Evolutionary conservation across 53 echinoderm and acorn worm genomes (phyloP).

Genomic region (Henricia sp.): DNA sequence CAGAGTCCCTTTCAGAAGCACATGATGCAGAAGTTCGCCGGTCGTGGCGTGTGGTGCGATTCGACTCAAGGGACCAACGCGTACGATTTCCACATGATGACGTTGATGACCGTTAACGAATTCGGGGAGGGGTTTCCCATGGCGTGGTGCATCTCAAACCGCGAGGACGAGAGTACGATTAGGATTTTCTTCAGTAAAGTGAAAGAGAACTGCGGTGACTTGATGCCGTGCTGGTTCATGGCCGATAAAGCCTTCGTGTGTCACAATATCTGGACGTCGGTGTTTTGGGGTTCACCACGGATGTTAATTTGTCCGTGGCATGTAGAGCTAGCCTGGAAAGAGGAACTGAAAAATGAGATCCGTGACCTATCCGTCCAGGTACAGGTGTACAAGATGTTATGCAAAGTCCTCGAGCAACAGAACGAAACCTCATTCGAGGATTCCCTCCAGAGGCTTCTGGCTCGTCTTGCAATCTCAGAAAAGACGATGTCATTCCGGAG

Average conservation of each 20-base stretch:
- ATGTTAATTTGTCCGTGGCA: slow-evolving; percentile 56
- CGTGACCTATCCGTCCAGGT: slow-evolving; percentile 45
- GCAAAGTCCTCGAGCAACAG: slow-evolving; percentile 44
- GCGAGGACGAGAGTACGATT: slow-evolving; percentile 11
- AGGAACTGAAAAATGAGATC: slow-evolving; percentile 54
- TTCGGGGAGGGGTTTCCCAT: slow-evolving; percentile 39
- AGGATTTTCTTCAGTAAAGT: slow-evolving; percentile 46
- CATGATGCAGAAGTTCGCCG: slow-evolving; percentile 48
- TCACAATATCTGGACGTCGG: slow-evolving; percentile 44
- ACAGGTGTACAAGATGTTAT: slow-evolving; percentile 48
- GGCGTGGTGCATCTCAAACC: slow-evolving; percentile 56
- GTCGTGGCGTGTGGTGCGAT: slow-evolving; percentile 52
- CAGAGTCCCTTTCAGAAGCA: slow-evolving; percentile 54
- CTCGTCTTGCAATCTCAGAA: slow-evolving; percentile 47
- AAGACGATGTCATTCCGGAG: slow-evolving; percentile 39
- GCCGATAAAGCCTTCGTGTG: slow-evolving; percentile 19
- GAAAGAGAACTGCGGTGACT: slow-evolving; percentile 43
- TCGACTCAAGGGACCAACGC: slow-evolving; percentile 11
- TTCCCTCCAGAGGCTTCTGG: slow-evolving; percentile 50
- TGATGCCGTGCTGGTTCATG: slow-evolving; percentile 55
- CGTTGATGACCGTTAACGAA: slow-evolving; percentile 39
- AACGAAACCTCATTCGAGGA: slow-evolving; percentile 54
- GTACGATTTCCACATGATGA: slow-evolving; percentile 49
- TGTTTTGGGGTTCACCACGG: slow-evolving; percentile 17
- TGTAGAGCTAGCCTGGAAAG: slow-evolving; percentile 53